Base-by-base conservation (phyloP, 2,888 invertebrate species). In the Epinotia ramella region DNA sequence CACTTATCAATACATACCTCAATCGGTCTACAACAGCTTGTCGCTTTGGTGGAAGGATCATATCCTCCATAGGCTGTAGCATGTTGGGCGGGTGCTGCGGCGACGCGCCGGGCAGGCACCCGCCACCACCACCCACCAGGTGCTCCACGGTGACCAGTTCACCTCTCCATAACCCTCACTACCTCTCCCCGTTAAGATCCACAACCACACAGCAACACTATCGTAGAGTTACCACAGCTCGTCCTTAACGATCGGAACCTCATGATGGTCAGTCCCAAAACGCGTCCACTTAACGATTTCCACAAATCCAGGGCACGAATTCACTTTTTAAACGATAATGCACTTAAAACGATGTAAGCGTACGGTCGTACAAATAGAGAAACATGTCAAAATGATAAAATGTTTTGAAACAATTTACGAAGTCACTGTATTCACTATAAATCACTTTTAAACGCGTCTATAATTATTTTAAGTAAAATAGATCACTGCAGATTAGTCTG, bases 1-100 rank as follows among this genome's bases (percentile, higher is more conserved):
- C 57, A 59, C 6, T 59, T 40, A 40, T 12, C 57, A 57, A 13
- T 59, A 78, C 89, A 88, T 83, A 96, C 96, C 96, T 94, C 73
- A 98, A 94, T 80, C 98, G 96, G 89, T 98, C 98, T 84, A 98
- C 97, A 87, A 97, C 97, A 86, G 97, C 97, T 91, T 97, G 97
- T 81, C 96, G 95, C 90, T 97, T 97, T 59, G 97, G 96, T 84
- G 97, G 96, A 87, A 97, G 94, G 85, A 97, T 97, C 93, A 97
- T 97, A 84, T 95, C 92, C 86, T 95, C 94, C 92, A 95, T 95
- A 83, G 95, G 95, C 87, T 95, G 95, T 87, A 95, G 95, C 94
- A 95, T 94, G 92, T 95, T 96, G 85, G 96, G 96, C 89, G 95
- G 96, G 81, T 95, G 94, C 83, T 95, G 95, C 84, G 95, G 95